A percentile compares a stretch with the other conserved stretches of the same genome.
These are phyloP conservation scores for Stenodera caucasica DNA, from an alignment of 2,888 invertebrate genomes.

Conservation along the genomic window DNA sequence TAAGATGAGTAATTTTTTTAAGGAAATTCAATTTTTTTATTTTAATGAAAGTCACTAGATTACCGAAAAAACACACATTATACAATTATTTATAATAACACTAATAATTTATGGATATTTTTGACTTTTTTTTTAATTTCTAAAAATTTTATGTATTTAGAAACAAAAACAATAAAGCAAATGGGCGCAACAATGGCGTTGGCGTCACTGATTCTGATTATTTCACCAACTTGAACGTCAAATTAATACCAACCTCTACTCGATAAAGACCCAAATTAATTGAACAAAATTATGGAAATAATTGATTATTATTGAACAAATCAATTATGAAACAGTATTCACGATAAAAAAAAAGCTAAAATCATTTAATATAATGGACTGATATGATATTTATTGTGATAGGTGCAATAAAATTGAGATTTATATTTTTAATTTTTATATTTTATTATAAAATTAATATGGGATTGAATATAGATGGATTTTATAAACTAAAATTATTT, in stretches of 20 bases:
- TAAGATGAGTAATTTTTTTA: not conserved
- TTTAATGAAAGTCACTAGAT: not conserved
- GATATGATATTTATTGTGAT: too few relatives aligned
- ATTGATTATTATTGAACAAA: too few relatives aligned
- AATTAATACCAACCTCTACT: constrained; percentile 28
- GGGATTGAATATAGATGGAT: not conserved
- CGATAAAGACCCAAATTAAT: too few relatives aligned
- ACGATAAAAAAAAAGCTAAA: too few relatives aligned
- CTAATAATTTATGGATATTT: not conserved
- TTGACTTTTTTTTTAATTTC: constrained; percentile 13
- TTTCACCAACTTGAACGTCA: constrained; percentile 31
- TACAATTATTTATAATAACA: not conserved
- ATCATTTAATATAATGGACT: too few relatives aligned
- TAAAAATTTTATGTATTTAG: constrained; percentile 30
- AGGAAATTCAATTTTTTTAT: not conserved
- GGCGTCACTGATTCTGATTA: constrained; percentile 39
- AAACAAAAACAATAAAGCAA: constrained; percentile 45
- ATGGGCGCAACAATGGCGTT: constrained; percentile 44
- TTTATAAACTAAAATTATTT: constrained; percentile 16
- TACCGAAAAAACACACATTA: not conserved
- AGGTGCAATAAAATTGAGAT: too few relatives aligned
- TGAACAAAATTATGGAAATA: too few relatives aligned
- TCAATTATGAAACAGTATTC: too few relatives aligned
- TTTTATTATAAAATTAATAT: constrained; percentile 1
- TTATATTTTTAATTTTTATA: not conserved